Conservation (phyloP, 2,797 vertebrate genomes). For the Trichosurus vulpecula region DNA sequence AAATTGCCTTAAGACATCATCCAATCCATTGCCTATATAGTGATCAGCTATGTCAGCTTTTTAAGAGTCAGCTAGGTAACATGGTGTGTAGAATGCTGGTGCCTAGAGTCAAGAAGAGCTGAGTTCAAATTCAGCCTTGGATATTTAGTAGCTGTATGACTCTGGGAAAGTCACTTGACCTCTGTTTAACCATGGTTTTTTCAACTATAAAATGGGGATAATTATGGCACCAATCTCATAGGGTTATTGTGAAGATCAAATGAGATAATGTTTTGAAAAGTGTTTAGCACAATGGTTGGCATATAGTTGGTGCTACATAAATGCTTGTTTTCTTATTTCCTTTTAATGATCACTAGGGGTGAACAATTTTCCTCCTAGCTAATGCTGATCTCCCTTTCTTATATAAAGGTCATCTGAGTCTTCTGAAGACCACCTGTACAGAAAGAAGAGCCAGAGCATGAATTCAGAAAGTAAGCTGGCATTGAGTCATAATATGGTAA, state of each 20-base stretch:
- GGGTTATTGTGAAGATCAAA: neutral
- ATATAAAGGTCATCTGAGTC: neutral
- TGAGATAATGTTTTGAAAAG: neutral
- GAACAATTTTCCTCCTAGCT: neutral
- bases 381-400: neutral
- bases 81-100: neutral
- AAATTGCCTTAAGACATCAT: neutral
- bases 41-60: neutral
- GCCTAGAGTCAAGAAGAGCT: neutral
- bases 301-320: neutral
- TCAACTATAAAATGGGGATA: neutral
- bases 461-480: neutral
- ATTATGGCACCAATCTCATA: neutral
- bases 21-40: neutral
- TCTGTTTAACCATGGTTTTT: neutral
- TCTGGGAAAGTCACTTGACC: neutral
- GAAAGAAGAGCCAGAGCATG: neutral
- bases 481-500: neutral
- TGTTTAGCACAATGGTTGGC: neutral
- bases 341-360: neutral
- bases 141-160: neutral
- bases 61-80: neutral
- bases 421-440: neutral
- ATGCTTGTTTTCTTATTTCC: neutral
- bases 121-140: neutral